These are phyloP conservation scores for Caenorhabditis sinica DNA, from an alignment of 2,888 invertebrate genomes.

Conservation along the genomic window DNA sequence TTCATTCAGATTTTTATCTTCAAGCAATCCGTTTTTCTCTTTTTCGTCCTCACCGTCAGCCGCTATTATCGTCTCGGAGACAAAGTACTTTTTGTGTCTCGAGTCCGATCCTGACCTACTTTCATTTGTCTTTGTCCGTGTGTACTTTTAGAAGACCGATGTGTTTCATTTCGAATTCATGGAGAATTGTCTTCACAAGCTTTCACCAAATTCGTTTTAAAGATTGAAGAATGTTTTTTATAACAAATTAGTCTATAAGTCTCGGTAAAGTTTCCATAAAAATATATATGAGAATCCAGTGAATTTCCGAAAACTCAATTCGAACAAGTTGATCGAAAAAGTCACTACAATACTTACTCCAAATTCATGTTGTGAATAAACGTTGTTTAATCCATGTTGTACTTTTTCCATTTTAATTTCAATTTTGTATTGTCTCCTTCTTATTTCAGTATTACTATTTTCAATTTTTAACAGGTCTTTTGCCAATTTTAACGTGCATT, in stretches of 20 bases:
- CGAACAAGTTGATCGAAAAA: too few species aligned
- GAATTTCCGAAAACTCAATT: too few species aligned
- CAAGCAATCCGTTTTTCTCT: conserved; percentile 23
- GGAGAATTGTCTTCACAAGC: background rate
- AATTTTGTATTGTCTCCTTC: background rate
- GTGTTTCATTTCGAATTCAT: background rate
- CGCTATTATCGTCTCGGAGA: conserved; percentile 24
- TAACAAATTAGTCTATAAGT: too few species aligned
- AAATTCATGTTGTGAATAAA: background rate
- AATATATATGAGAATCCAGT: too few species aligned
- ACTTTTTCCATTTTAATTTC: background rate
- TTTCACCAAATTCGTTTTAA: background rate
- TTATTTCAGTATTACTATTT: background rate
- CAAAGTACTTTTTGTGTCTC: conserved; percentile 16
- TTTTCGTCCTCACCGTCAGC: conserved; percentile 4
- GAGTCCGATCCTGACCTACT: conserved; percentile 53
- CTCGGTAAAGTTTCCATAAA: too few species aligned
- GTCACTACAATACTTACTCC: too few species aligned
- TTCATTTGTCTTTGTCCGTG: background rate
- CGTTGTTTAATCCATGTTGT: background rate
- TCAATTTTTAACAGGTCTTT: background rate
- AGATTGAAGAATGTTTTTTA: too few species aligned
- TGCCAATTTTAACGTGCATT: conserved; percentile 52
- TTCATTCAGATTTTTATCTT: conserved; percentile 41
- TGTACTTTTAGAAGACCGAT: conserved; percentile 9